Base-by-base conservation (phyloP, 1,140 invertebrate species). In the Euwallacea similis region DNA sequence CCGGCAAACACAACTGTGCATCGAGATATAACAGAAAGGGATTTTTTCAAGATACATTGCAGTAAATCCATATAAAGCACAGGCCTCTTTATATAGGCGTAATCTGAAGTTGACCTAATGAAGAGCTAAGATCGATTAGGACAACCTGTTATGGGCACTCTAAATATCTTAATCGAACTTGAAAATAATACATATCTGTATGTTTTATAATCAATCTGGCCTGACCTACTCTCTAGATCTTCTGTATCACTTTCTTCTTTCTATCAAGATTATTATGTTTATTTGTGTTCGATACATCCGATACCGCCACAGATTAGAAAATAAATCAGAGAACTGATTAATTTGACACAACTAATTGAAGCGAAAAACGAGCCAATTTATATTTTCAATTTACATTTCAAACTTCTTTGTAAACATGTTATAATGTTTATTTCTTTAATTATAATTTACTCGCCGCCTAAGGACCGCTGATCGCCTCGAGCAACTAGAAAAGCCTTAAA, bases 131-230 rank as follows among this genome's bases (percentile, higher is more conserved):
- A 11, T 11, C 8, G 50, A 53, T 53, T 53, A 53, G 50, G 6
- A 46, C 61, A 63, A 63, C 61, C 61, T 63, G 61, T 63, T 65
- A 54, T 50, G 21, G 13, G 15, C 47, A 54, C 11, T 62, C 60
- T 46, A 63, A 63, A 46, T 63, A 13, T 66, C 42, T 54, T 41
- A 63, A 50, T 63, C 63, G 10, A 66, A 66, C 63, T 42, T 41
- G 46, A 66, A 66, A 54, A 42, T 66, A 54, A 66, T 55, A n/a
- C 63, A 66, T 63, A 63, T 47, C n/a, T 63, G 13, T 63, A 63
- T 8, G 42, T 55, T 66, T 41, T 66, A 66, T 66, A 66, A 66
- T 66, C 63, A 66, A 55, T 66, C 63, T 66, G 21, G 53, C 63
- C 21, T 66, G 63, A 42, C 63, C 63, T 66, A 66, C 63, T 54